Base-by-base conservation (phyloP, 2,888 invertebrate species). In the Malthinus flaveolus region DNA sequence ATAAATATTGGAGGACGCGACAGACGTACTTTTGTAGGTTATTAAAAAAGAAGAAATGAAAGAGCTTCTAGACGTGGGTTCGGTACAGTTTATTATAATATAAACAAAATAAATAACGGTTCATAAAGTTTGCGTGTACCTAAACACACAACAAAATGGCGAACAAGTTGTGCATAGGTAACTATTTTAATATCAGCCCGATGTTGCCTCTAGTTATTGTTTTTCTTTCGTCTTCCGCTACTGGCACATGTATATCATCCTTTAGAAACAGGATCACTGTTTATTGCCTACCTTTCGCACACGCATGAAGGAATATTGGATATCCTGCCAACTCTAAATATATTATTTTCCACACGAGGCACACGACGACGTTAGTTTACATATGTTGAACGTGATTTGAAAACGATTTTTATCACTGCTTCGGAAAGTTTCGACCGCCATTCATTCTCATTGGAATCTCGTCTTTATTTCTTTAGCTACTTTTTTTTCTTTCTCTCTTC, bases 351-450 rank as follows among this genome's bases (percentile, higher is more conserved):
- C 66, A 66, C 68, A 68, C 70, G 66, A 68, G 67, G 71, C 70
- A 67, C 68, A 73, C 72, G 72, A 73, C 72, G 72, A 70, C 71
- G 71, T 73, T 74, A 71, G 75, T 77, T 77, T 76, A 74, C 75
- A 75, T 75, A 75, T 73, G 73, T 73, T 69, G 72, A 65, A 77
- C 76, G 76, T 76, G 76, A 75, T 75, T 74, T 65, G 75, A 74
- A 74, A 72, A 68, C 71, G 68, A 72, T 73, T 69, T 69, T 67
- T 70, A 71, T 72, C 66, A 62, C 62, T 62, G 60, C 66, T 61
- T 62, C 59, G 53, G 62, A 66, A 65, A 65, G 61, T 66, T 68
- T 67, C 65, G 62, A 56, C 64, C 59, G 58, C 61, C 61, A 65
- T 65, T 62, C 57, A 65, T 67, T 63, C 62, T 66, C 66, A 67